These are phyloP conservation scores for Ormia ochracea DNA, from an alignment of 2,888 invertebrate genomes.

Conservation along the genomic window DNA sequence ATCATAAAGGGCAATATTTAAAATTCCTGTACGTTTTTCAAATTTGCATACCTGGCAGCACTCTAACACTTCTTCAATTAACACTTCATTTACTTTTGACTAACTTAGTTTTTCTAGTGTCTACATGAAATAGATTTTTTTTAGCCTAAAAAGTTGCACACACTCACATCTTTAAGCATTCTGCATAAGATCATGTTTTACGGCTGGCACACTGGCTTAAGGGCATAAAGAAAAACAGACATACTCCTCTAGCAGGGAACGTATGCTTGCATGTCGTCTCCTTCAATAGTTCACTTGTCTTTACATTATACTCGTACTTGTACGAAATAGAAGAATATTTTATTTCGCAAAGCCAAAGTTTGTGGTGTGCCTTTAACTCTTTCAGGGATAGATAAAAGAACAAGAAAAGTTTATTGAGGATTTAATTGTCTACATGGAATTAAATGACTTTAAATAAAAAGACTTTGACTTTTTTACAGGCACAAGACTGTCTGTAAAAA, in stretches of 20 bases:
- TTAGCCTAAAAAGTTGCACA: constrained; percentile 2
- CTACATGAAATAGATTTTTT: constrained; percentile 3
- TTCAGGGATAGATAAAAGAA: not conserved
- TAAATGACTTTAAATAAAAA: not conserved
- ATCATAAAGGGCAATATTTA: not conserved
- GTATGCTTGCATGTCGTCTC: not conserved
- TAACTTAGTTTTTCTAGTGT: constrained; percentile 24
- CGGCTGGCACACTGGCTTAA: constrained; percentile 10
- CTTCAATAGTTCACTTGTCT: not conserved
- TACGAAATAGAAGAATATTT: constrained; percentile 32
- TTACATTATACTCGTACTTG: not conserved
- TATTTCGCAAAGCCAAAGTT: constrained; percentile 34
- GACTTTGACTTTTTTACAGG: not conserved
- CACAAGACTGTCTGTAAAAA: constrained; percentile 17
- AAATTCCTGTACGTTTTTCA: not conserved
- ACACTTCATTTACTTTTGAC: not conserved
- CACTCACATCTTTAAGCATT: not conserved
- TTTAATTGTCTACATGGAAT: not conserved
- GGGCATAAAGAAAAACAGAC: not conserved
- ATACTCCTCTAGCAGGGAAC: not conserved
- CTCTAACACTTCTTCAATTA: constrained; percentile 10
- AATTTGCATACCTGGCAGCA: not conserved
- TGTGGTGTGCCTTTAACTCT: constrained; percentile 1
- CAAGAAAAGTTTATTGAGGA: not conserved
- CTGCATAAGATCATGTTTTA: not conserved